A percentile compares a stretch with the other conserved stretches of the same genome.
Evolutionary conservation across 2,888 invertebrate species (phyloP).

Genomic region (Lasioglossum lativentre): DNA sequence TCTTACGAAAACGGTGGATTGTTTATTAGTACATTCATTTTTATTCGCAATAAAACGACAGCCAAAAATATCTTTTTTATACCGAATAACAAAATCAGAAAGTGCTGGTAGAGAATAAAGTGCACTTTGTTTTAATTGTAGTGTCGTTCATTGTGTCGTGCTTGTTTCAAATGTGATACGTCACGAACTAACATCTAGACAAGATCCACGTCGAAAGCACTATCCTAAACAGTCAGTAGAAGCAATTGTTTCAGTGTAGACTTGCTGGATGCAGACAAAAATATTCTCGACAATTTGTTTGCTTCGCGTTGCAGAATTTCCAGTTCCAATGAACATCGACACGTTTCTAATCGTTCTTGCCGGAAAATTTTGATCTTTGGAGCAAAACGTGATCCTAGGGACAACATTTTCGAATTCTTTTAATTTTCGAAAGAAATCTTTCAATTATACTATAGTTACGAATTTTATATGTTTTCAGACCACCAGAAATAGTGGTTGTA

Average conservation of each 20-base stretch:
- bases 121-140: slow-evolving; percentile 22
- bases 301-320: neutral
- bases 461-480: neutral
- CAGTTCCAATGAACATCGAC: neutral
- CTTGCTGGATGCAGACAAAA: slow-evolving; percentile 69
- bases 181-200: slow-evolving; percentile 31
- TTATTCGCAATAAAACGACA: neutral
- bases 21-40: neutral
- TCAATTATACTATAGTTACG: neutral
- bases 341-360: neutral
- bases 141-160: slow-evolving; percentile 23
- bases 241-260: slow-evolving; percentile 35
- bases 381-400: neutral
- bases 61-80: neutral
- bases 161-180: slow-evolving; percentile 26
- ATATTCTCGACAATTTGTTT: neutral
- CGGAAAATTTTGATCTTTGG: neutral
- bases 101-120: neutral
- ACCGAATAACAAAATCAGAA: neutral
- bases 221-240: slow-evolving; percentile 62
- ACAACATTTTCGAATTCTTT: neutral
- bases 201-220: slow-evolving; percentile 50
- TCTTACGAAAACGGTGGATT: slow-evolving; percentile 32
- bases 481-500: neutral
- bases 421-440: neutral